These are phyloP conservation scores for Anhinga rufa DNA, from an alignment of 2,113 vertebrate genomes.

Conservation along the genomic window DNA sequence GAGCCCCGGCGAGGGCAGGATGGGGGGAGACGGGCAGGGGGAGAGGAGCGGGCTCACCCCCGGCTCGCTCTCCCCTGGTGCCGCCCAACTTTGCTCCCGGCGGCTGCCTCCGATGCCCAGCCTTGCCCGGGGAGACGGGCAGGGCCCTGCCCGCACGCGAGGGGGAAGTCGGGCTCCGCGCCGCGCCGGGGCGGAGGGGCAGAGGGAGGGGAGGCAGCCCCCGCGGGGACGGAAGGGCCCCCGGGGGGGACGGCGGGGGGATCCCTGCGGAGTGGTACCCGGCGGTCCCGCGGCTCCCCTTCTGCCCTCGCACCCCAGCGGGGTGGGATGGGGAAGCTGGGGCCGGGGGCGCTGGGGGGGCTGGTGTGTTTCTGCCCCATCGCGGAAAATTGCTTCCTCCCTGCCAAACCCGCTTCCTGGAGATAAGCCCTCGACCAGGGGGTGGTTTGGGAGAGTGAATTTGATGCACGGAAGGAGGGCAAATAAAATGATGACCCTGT, in stretches of 20 bases:
- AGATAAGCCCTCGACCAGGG: neutral
- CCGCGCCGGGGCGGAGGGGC: neutral
- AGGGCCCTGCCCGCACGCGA: neutral
- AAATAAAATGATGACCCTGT: neutral
- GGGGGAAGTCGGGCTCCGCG: neutral
- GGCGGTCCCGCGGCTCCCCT: too few relatives aligned
- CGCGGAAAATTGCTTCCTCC: constrained; percentile 14
- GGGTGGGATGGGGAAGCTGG: neutral
- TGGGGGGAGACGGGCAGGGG: neutral
- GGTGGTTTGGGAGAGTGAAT: neutral
- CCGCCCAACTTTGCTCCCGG: neutral
- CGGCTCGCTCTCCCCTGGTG: neutral
- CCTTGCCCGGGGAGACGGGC: neutral
- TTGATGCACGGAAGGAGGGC: neutral
- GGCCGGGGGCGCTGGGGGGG: neutral
- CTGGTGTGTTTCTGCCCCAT: neutral
- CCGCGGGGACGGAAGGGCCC: too few relatives aligned
- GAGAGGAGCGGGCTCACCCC: neutral
- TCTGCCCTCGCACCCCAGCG: neutral
- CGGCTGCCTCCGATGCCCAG: neutral
- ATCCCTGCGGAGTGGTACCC: too few relatives aligned
- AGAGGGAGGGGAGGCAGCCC: neutral
- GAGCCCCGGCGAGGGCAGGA: neutral
- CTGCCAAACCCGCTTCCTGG: neutral
- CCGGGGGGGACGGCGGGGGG: too few relatives aligned